phyloP scores from a whole-genome alignment of 2,888 invertebrate species.

The Cryptosula pallasiana region DNA sequence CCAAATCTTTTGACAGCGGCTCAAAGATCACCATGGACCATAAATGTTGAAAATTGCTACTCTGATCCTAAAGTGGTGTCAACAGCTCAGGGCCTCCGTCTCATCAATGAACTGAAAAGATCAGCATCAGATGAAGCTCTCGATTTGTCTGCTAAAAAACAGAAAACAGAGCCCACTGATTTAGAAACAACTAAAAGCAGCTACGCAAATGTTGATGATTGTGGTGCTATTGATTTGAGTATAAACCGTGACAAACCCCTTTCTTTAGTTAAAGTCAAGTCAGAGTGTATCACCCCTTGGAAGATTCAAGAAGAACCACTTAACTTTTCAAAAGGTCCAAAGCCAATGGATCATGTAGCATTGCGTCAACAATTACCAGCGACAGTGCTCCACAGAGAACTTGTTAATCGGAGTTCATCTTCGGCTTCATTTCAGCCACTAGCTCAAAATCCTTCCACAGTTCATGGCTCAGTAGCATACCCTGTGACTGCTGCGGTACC shows the following conservation, averaged over 20 bases:
- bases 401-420: not conserved
- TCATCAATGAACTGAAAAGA: not conserved
- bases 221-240: constrained; percentile 14
- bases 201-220: not conserved
- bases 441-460: not conserved
- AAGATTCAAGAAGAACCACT: constrained; percentile 11
- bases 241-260: not conserved
- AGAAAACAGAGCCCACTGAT: not conserved
- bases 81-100: not conserved
- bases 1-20: not conserved
- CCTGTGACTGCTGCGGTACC: not conserved
- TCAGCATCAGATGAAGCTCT: constrained; percentile 2
- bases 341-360: not conserved
- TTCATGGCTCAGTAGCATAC: not conserved
- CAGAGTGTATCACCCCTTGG: not conserved
- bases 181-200: not conserved
- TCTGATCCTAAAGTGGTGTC: not conserved
- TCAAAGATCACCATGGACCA: constrained; percentile 1
- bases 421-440: not conserved
- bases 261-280: not conserved
- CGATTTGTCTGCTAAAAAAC: not conserved
- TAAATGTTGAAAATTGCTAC: not conserved
- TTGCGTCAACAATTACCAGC: not conserved
- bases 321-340: not conserved
- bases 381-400: not conserved